A percentile compares a stretch with the other conserved stretches of the same genome.
Evolutionary conservation across 1,140 invertebrate species (phyloP).

Genomic region (Drosophila nasuta): DNA sequence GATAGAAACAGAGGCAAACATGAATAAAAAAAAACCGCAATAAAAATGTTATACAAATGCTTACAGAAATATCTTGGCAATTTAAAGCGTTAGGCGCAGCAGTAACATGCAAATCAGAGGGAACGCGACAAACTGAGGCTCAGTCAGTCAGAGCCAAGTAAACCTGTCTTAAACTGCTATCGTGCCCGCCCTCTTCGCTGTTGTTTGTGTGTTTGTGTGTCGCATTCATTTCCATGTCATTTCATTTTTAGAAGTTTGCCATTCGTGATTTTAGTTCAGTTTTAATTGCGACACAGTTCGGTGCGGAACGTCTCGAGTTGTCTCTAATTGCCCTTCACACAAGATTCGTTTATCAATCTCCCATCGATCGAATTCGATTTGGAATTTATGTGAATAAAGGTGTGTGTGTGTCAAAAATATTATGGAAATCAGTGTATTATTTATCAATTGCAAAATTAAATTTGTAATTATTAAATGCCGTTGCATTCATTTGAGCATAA

Average conservation of each 20-base stretch:
- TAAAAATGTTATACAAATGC: conserved; percentile 11
- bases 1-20: not conserved
- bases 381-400: not conserved
- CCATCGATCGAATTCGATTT: not conserved
- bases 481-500: conserved; percentile 9
- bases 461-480: not conserved
- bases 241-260: conserved; percentile 77
- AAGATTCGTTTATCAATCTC: too few species aligned
- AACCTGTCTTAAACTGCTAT: conserved; percentile 56
- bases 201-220: conserved; percentile 23
- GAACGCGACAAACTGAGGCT: conserved; percentile 12
- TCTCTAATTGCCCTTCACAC: not conserved
- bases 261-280: conserved; percentile 66
- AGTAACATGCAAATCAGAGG: conserved; percentile 28
- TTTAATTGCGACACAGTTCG: conserved; percentile 64
- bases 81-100: not conserved
- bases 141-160: conserved; percentile 12
- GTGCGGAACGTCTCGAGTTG: not conserved
- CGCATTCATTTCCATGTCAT: conserved; percentile 73
- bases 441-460: not conserved
- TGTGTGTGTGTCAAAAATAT: not conserved
- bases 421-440: not conserved
- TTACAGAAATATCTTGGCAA: not conserved
- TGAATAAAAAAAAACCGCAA: conserved; percentile 2
- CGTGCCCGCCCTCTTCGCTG: conserved; percentile 11